Percentiles rank a stretch among this genome's conserved stretches.
Conservation (phyloP, 2,797 vertebrate genomes). For the Catamblyrhynchus diadema region DNA sequence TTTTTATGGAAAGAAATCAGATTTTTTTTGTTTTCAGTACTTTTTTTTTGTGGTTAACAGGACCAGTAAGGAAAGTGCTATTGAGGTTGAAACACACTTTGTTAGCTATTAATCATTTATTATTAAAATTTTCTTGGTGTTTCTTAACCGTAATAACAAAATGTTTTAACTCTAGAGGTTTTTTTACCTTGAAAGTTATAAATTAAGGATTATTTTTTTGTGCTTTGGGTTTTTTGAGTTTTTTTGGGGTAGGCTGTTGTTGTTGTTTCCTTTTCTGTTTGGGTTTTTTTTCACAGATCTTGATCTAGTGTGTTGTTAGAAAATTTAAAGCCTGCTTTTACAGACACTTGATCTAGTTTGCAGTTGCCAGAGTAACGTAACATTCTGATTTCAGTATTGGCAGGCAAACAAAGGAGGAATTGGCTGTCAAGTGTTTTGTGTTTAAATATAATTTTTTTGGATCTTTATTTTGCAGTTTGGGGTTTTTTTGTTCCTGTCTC, state of each 20-base stretch:
- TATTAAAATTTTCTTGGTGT: not conserved
- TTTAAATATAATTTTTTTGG: not conserved
- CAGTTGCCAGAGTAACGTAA: not conserved
- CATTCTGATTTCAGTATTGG: not conserved
- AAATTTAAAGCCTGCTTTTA: not conserved
- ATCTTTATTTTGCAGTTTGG: not conserved
- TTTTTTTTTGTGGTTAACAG: not conserved
- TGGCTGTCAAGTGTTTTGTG: not conserved
- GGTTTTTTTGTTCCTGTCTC: not conserved
- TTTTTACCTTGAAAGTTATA: not conserved
- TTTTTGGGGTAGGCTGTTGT: fast-evolving
- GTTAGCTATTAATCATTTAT: not conserved
- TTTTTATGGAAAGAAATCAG: not conserved
- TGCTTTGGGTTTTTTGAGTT: fast-evolving
- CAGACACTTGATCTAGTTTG: not conserved
- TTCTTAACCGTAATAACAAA: not conserved
- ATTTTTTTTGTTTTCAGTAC: not conserved
- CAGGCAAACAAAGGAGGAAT: not conserved
- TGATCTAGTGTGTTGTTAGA: not conserved
- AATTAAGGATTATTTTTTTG: not conserved
- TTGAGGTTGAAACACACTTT: not conserved
- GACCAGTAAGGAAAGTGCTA: not conserved
- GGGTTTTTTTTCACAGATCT: not conserved
- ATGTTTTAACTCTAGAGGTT: not conserved
- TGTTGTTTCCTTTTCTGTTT: not conserved